A percentile compares a stretch with the other conserved stretches of the same genome.
These are phyloP conservation scores for Dicrostonyx torquatus DNA, from an alignment of 2,797 vertebrate species.

Conservation along the genomic window DNA sequence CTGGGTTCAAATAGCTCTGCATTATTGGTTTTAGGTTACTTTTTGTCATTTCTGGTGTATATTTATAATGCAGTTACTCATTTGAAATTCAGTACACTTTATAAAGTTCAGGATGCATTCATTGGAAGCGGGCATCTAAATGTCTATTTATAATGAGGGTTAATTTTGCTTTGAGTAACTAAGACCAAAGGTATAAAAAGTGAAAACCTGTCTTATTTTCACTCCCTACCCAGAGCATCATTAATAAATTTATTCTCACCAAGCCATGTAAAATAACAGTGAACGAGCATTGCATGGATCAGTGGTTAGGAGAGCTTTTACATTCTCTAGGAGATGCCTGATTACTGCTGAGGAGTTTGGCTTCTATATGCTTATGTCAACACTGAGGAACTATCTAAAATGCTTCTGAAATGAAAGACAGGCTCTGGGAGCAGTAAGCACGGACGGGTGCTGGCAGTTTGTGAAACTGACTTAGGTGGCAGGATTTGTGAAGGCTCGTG, in stretches of 20 bases:
- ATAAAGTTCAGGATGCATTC: neutral
- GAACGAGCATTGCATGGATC: neutral
- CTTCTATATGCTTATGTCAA: neutral
- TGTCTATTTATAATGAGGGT: neutral
- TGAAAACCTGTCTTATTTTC: neutral
- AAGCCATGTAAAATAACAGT: neutral
- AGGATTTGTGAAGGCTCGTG: neutral
- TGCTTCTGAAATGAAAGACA: slow-evolving; percentile 4
- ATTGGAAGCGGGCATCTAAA: neutral
- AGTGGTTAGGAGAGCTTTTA: neutral
- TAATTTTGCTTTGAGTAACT: neutral
- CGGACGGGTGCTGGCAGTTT: neutral
- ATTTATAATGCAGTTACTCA: neutral
- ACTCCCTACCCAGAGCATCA: neutral
- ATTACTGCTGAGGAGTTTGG: neutral
- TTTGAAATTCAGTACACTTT: neutral
- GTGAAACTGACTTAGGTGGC: neutral
- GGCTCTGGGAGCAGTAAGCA: neutral
- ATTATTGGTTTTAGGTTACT: neutral
- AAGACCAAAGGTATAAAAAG: neutral
- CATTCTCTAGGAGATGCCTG: neutral
- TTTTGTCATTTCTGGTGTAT: neutral
- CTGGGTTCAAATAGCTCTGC: neutral
- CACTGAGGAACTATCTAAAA: neutral
- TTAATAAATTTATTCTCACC: neutral